phyloP scores from a whole-genome alignment of 2,888 invertebrate species.

The Balanococcus diminutus region DNA sequence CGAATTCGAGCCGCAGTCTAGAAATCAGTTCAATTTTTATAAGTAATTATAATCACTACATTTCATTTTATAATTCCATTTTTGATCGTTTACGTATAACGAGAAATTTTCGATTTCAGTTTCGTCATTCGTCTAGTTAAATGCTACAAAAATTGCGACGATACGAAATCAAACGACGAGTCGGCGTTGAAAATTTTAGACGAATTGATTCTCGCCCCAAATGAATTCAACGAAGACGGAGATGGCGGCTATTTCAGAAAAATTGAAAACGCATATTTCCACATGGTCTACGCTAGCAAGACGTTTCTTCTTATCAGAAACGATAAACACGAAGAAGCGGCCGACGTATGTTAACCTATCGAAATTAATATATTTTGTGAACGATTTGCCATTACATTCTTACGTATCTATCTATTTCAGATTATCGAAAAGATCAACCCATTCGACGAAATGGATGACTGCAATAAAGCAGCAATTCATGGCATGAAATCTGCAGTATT shows the following conservation, averaged over 20 bases:
- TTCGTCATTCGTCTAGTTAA: background rate
- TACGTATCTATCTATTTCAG: background rate
- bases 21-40: background rate
- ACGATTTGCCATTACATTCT: background rate
- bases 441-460: background rate
- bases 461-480: background rate
- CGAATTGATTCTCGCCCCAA: background rate
- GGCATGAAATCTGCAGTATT: background rate
- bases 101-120: background rate
- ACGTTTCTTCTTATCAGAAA: background rate
- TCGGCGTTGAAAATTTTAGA: background rate
- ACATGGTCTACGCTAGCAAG: background rate
- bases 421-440: background rate
- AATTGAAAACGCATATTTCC: background rate
- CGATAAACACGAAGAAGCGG: background rate
- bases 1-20: background rate
- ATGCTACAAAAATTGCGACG: background rate
- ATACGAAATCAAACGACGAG: background rate
- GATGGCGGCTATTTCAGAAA: background rate
- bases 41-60: background rate
- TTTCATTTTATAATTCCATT: background rate
- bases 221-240: background rate
- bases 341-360: background rate
- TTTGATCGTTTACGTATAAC: background rate
- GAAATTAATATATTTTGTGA: background rate